phyloP scores from a whole-genome alignment of 1,140 invertebrate species.

The Atta cephalotes region DNA sequence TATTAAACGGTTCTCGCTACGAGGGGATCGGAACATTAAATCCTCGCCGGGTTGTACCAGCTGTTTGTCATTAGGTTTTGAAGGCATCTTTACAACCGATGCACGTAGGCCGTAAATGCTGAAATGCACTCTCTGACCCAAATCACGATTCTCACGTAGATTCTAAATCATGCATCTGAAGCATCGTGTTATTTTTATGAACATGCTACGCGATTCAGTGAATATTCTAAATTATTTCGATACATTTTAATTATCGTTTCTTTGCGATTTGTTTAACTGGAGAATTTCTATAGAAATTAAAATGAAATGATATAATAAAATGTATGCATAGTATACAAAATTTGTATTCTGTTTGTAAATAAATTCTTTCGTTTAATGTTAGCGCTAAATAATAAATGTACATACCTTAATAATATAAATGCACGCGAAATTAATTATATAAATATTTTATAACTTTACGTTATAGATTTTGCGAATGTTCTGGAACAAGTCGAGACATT shows the following conservation, averaged over 20 bases:
- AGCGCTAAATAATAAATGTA: neutral
- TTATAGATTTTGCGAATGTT: neutral
- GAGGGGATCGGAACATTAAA: constrained; percentile 38
- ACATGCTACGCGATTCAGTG: constrained; percentile 14
- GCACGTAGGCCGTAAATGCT: constrained; percentile 59
- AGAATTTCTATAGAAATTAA: neutral
- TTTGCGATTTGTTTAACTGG: neutral
- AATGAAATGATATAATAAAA: neutral
- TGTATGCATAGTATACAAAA: neutral
- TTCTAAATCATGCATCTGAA: constrained; percentile 49
- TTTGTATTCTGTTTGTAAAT: neutral
- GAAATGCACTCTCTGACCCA: constrained; percentile 59
- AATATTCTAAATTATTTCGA: constrained; percentile 34
- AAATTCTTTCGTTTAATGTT: neutral
- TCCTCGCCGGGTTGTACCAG: constrained; percentile 39
- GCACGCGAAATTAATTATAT: neutral
- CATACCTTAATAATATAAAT: neutral
- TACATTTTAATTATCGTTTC: neutral
- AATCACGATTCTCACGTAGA: constrained; percentile 57
- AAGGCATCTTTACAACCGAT: constrained; percentile 50
- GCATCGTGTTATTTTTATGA: constrained; percentile 57
- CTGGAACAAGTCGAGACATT: neutral
- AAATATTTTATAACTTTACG: neutral
- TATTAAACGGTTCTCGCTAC: constrained; percentile 43
- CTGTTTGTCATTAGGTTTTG: constrained; percentile 62